Base-by-base conservation (phyloP, 2,113 vertebrate genomes). In the Engystomops pustulosus region DNA sequence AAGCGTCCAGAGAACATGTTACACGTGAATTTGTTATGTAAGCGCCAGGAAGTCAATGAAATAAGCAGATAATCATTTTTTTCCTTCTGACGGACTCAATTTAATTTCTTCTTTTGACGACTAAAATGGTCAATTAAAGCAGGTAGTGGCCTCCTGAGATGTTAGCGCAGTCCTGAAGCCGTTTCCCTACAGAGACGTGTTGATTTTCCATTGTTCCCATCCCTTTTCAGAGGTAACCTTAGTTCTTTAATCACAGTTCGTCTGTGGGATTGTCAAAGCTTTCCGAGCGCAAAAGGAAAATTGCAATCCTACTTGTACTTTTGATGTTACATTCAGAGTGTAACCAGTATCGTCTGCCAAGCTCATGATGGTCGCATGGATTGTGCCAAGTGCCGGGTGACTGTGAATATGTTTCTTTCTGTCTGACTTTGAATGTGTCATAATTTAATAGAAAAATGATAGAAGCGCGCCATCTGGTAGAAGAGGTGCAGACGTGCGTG, bases 381-480 rank as follows among this genome's bases (percentile, higher is more conserved):
- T n/a, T 20, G 68, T 70, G 36, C 36, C 34, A 70, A 41, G 68
- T 70, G 34, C 23, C 45, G 69, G 68, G 41, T 47, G 69, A 27
- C 69, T 45, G 69, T 6, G 38, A 44, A 72, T 72, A 45, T 25
- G 62, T 67, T 67, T 47, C n/a, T 6, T 44, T 72, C 69, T 72
- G 23, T 47, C 41, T 44, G 11, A 25, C 36, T 15, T n/a, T 23
- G 69, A 72, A 72, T 45, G 41, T 72, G 69, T 72, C 41, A 72
- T 44, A 45, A 71, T 72, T 72, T 44, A 72, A 72, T 72, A 44
- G 38, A 27, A 27, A 65, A 72, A 25, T 72, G 69, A 72, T 72
- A 45, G 69, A 45, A 72, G 17, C 23, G 6, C 4, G 41, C n/a
- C 38, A 15, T 45, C 41, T 27, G 2, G n/a, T 45, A 25, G 69